Percentiles rank a stretch among this genome's conserved stretches.
phyloP scores from a whole-genome alignment of 2,113 vertebrate genomes.

The Raphicerus campestris region DNA sequence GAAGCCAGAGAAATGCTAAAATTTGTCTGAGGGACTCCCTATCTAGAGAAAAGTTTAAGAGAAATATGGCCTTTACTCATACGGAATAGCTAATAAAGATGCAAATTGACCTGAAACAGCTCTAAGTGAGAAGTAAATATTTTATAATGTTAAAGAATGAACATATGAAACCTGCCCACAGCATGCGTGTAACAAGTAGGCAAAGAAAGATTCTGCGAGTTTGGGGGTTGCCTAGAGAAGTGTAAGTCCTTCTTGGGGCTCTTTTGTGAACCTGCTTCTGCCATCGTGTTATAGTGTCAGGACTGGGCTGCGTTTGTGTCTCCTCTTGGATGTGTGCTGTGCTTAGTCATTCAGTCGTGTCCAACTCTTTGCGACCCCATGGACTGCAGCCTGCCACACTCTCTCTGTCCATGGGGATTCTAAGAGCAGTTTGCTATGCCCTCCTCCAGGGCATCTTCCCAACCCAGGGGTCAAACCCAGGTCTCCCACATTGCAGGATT shows the following conservation, averaged over 20 bases:
- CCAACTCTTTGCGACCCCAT: not conserved
- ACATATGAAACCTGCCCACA: not conserved
- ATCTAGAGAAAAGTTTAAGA: not conserved
- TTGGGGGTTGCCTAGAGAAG: not conserved
- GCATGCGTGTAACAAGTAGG: not conserved
- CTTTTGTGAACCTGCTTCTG: not conserved
- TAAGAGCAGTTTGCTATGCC: not conserved
- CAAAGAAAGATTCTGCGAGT: not conserved
- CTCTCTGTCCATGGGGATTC: not conserved
- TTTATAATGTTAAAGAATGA: not conserved
- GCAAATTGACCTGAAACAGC: not conserved
- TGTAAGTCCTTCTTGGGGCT: not conserved
- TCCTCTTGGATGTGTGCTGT: no score
- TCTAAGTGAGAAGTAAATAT: not conserved
- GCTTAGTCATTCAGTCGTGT: no score
- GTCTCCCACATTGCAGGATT: not conserved
- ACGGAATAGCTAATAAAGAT: not conserved
- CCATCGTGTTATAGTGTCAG: not conserved
- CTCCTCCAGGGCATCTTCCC: not conserved
- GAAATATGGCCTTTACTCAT: not conserved
- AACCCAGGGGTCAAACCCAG: not conserved
- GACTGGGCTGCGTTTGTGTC: not conserved
- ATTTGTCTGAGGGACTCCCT: not conserved
- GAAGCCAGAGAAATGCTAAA: not conserved
- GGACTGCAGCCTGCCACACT: not conserved